phyloP scores from a whole-genome alignment of 1,140 invertebrate species.

The Trinorchestia longiramus region DNA sequence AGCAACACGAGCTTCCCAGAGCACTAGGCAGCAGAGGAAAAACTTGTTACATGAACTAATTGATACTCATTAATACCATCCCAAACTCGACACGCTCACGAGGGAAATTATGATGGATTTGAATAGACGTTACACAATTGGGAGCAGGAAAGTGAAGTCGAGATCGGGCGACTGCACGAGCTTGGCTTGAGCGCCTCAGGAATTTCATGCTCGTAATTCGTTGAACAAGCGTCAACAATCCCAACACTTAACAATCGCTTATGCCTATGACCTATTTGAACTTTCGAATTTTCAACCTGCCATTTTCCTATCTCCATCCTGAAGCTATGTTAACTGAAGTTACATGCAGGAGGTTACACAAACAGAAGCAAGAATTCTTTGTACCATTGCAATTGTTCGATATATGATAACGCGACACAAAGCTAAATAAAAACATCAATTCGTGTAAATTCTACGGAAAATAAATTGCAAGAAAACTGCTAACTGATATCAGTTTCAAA shows the following conservation, averaged over 20 bases:
- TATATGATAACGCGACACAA: neutral
- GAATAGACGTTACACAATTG: neutral
- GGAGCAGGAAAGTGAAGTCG: neutral
- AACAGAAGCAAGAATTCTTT: neutral
- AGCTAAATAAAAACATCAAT: constrained; percentile 2
- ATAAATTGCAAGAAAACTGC: neutral
- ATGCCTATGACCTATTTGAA: neutral
- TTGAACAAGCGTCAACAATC: neutral
- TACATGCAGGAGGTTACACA: neutral
- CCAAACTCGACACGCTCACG: neutral
- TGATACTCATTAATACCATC: neutral
- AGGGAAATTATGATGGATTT: neutral
- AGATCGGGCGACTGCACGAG: neutral
- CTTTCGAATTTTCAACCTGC: neutral
- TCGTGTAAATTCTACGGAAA: neutral
- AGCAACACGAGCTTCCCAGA: no score
- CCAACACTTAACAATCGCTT: neutral
- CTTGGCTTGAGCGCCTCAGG: neutral
- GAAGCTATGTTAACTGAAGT: neutral
- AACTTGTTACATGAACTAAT: no score
- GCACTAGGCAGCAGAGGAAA: no score
- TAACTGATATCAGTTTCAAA: neutral
- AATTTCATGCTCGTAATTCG: neutral
- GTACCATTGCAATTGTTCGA: neutral
- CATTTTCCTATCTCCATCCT: neutral